Base-by-base conservation (phyloP, 1,140 invertebrate species). In the Tetragonula clypearis region DNA sequence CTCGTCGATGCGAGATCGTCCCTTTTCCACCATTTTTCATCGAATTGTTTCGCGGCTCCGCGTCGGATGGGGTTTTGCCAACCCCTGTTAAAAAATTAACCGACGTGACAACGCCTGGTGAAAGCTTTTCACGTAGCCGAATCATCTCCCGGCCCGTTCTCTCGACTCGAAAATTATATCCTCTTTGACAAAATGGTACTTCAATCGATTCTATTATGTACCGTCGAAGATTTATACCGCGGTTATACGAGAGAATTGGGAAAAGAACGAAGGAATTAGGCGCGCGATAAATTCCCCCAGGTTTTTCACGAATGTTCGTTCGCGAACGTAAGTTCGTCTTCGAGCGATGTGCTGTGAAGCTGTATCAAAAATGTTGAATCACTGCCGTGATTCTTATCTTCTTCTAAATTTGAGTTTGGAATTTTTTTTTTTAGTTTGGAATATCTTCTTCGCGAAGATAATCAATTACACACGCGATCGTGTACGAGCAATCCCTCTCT, bases 11-110 rank as follows among this genome's bases (percentile, higher is more conserved):
- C n/a, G 35, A 79, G 74, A 85, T 58, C 23, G 26, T 6, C 17
- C 30, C 58, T 55, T 66, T 41, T 26, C 15, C 21, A 41, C 41
- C 49, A 85, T 85, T 85, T 85, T 65, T 84, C 68, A 84, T 21
- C 55, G 74, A 14, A 3, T 2, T 55, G 19, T 35, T 68, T 68
- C 81, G 60, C 60, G 26, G 19, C 49, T 68, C 49, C 1, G n/a
- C 9, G 8, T 55, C 26, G 17, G 26, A 41, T 3, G 19, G 58
- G 4, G 53, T 19, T 49, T 56, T 14, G 9, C 4, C 49, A 49
- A 17, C n/a, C 4, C 58, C 21, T 30, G 55, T 85, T 85, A 62
- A 81, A 85, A 85, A 85, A 80, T 85, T 85, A 81, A 85, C 78
- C 17, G 30, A 19, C 68, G 49, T 30, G 60, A 74, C 56, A 69